Evolutionary conservation across 2,888 invertebrate species (phyloP), one percentile per base, ranked within the genome.

Genomic region (Ophion costatus): DNA sequence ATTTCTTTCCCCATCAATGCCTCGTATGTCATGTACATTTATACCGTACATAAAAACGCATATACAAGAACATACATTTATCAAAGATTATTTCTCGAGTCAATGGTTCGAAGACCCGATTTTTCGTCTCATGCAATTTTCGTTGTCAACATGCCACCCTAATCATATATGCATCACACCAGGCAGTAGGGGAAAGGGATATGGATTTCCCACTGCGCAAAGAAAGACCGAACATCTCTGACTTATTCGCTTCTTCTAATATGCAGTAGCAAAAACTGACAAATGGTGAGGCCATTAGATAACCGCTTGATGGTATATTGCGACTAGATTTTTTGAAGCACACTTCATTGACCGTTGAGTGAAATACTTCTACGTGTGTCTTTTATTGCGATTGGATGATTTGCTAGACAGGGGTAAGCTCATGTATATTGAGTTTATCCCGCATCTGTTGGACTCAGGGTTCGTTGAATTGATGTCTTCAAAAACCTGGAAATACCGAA

Each of bases 41-140:
- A 69, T 22, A 51, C 24, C 2, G 42, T 42, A n/a, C 24, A 51
- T 51, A 69, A 22, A 42, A 20, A 67, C 24, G 59, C 59, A 59
- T 83, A 64, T 59, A 38, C 71, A 51, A 64, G 83, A 76, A 83
- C 80, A 80, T 45, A 83, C 79, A 83, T 83, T 79, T 70, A 83
- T 83, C 79, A 83, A 75, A 75, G 75, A 83, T 83, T 83, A 80
- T 79, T 80, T 79, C 33, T 75, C 83, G 75, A 75, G 57, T 29
- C 83, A 83, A 75, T 83, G 70, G 71, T 66, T 71, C 66, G n/a
- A 24, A 74, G 70, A 75, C 33, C 42, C 82, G 61, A 57, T 59
- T 66, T 67, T 59, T 66, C 59, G 20, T 66, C 71, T 71, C 80
- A 20, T 51, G 20, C 10, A 66, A 59, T 69, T 70, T 45, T 45